phyloP scores from a whole-genome alignment of 2,888 invertebrate genomes.

The Epiblema foenella region DNA sequence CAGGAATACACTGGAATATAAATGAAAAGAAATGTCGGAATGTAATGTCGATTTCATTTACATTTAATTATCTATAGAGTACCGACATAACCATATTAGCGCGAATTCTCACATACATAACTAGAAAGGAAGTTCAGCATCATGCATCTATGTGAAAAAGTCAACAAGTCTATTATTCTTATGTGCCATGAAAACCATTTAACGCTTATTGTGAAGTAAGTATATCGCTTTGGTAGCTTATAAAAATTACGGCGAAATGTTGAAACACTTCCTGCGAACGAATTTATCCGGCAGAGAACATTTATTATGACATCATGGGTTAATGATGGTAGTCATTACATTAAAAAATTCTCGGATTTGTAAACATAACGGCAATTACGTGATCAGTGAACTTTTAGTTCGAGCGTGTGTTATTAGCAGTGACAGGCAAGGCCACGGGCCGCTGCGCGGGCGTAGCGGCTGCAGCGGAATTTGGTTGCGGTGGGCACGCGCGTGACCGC shows the following conservation, averaged over 20 bases:
- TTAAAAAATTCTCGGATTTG: slow-evolving; percentile 20
- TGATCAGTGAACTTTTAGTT: slow-evolving; percentile 50
- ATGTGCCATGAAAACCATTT: slow-evolving; percentile 14
- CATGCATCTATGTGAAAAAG: slow-evolving; percentile 47
- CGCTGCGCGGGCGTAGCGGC: slow-evolving; percentile 57
- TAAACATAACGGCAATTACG: slow-evolving; percentile 47
- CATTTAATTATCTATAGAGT: slow-evolving; percentile 61
- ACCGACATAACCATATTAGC: slow-evolving; percentile 54
- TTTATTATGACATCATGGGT: slow-evolving; percentile 38
- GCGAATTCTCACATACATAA: slow-evolving; percentile 64
- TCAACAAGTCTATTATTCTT: slow-evolving; percentile 11
- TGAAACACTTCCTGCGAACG: slow-evolving; percentile 11
- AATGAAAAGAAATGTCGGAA: slow-evolving; percentile 44
- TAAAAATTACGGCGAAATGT: slow-evolving; percentile 31
- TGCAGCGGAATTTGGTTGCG: slow-evolving; percentile 72
- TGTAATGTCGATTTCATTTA: slow-evolving; percentile 57
- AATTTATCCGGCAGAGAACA: no score
- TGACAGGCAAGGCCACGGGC: slow-evolving; percentile 27
- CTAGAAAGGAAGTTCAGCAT: slow-evolving; percentile 50
- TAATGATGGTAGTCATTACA: neutral
- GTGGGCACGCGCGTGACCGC: slow-evolving; percentile 73
- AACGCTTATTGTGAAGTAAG: neutral
- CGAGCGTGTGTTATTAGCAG: slow-evolving; percentile 31
- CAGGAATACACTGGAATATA: slow-evolving; percentile 18
- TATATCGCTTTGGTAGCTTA: slow-evolving; percentile 13